Percentiles rank a stretch among this genome's conserved stretches.
phyloP scores from a whole-genome alignment of 2,113 vertebrate genomes.

The Passer domesticus region DNA sequence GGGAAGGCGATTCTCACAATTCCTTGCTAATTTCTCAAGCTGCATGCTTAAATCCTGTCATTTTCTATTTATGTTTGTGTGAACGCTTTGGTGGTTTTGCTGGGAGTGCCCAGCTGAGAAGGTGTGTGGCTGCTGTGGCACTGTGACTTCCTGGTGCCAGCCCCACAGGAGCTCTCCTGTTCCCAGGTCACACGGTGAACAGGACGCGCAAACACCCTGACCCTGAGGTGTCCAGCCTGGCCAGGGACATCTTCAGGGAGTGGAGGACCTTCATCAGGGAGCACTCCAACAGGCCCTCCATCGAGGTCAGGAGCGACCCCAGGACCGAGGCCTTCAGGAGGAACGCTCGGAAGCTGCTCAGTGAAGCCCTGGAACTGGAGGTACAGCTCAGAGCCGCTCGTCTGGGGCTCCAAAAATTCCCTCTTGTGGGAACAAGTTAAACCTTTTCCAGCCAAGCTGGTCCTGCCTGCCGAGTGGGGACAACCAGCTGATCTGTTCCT shows the following conservation, averaged over 20 bases:
- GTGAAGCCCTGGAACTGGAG: constrained; percentile 85
- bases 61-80: not conserved
- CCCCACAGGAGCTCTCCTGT: not conserved
- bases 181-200: constrained; percentile 86
- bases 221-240: constrained; percentile 80
- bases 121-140: not conserved
- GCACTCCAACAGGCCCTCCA: constrained; percentile 84
- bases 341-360: constrained; percentile 86
- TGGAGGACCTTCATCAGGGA: constrained; percentile 88
- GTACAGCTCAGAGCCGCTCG: constrained; percentile 47
- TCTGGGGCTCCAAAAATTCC: not conserved
- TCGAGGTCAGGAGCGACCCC: constrained; percentile 89
- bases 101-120: not conserved
- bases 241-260: constrained; percentile 79
- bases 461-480: not conserved
- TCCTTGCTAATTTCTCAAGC: not conserved
- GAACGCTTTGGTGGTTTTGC: not conserved
- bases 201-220: constrained; percentile 85
- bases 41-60: not conserved
- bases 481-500: not conserved
- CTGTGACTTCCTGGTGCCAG: accelerated
- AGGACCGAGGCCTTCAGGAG: constrained; percentile 85
- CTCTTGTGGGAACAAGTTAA: not conserved
- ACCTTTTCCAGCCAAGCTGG: not conserved
- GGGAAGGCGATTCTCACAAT: not conserved